Evolutionary conservation across 2,888 invertebrate genomes (phyloP).

Genomic region (Nycteola revayana): DNA sequence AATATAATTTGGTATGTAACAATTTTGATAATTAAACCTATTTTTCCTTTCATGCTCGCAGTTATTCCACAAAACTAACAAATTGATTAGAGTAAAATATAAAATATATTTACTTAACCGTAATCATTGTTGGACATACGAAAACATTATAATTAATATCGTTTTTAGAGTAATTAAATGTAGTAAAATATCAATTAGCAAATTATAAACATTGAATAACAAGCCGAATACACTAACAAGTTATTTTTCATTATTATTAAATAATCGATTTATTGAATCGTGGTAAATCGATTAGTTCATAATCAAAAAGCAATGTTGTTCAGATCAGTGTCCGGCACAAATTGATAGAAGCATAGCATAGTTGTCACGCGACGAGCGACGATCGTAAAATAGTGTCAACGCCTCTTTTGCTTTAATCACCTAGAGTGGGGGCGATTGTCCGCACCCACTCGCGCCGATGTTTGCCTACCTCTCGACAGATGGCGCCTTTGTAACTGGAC

Average conservation of each 20-base stretch:
- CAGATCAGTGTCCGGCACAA: conserved; percentile 47
- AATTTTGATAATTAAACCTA: no score
- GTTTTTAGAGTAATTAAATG: no score
- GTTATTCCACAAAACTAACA: no score
- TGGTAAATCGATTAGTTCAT: conserved; percentile 2
- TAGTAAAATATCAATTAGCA: no score
- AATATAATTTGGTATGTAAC: no score
- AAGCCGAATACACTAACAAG: no score
- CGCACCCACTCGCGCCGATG: conserved; percentile 63
- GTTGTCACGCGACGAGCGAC: conserved; percentile 47
- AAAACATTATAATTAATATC: no score
- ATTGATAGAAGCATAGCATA: conserved; percentile 56
- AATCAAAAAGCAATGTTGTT: conserved; percentile 12
- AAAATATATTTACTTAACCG: no score
- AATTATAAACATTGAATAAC: no score
- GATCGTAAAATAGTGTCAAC: conserved; percentile 77
- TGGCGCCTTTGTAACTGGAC: conserved; percentile 73
- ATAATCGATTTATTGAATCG: conserved; percentile 1
- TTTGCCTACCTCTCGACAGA: conserved; percentile 71
- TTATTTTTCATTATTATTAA: neutral
- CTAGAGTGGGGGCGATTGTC: conserved; percentile 75
- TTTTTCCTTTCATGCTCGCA: no score
- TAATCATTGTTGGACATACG: no score
- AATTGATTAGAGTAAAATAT: no score
- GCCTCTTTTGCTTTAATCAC: conserved; percentile 78